phyloP scores from a whole-genome alignment of 1,140 invertebrate genomes.

The Lepidurus couesii region DNA sequence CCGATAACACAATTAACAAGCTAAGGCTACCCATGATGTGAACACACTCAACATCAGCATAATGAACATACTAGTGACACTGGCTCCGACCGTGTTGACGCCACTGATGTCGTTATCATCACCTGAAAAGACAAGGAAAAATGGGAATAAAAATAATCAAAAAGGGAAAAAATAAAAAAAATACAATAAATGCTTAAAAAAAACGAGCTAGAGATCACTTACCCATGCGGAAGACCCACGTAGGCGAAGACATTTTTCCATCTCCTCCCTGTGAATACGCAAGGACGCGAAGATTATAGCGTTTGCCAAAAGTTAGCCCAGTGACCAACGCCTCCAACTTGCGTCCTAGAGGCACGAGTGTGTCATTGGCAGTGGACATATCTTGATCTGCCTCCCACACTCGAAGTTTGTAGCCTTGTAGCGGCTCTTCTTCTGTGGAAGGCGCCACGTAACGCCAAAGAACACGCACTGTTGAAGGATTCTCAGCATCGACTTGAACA shows the following conservation, averaged over 20 bases:
- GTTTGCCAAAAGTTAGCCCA: constrained; percentile 74
- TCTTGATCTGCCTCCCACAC: constrained; percentile 90
- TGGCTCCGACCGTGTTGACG: neutral
- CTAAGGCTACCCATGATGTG: neutral
- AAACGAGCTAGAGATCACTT: neutral
- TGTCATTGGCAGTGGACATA: constrained; percentile 83
- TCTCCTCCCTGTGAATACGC: constrained; percentile 91
- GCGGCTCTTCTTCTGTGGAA: constrained; percentile 81
- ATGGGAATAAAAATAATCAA: neutral
- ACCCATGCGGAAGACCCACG: constrained; percentile 61
- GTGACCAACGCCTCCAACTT: constrained; percentile 70
- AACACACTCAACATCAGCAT: neutral
- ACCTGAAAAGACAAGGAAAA: constrained; percentile 23
- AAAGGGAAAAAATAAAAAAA: neutral
- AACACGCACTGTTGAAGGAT: constrained; percentile 78
- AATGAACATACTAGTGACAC: neutral
- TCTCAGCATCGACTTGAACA: constrained; percentile 71
- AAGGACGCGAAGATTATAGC: constrained; percentile 79
- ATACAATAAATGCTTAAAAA: neutral
- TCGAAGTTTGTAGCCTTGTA: constrained; percentile 71
- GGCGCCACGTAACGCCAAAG: constrained; percentile 89
- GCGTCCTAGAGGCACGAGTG: constrained; percentile 64
- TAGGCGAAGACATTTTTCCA: constrained; percentile 90
- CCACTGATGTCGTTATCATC: constrained; percentile 28
- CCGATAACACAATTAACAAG: neutral